phyloP scores from a whole-genome alignment of 1,140 invertebrate genomes.

The Hyphantria cunea region DNA sequence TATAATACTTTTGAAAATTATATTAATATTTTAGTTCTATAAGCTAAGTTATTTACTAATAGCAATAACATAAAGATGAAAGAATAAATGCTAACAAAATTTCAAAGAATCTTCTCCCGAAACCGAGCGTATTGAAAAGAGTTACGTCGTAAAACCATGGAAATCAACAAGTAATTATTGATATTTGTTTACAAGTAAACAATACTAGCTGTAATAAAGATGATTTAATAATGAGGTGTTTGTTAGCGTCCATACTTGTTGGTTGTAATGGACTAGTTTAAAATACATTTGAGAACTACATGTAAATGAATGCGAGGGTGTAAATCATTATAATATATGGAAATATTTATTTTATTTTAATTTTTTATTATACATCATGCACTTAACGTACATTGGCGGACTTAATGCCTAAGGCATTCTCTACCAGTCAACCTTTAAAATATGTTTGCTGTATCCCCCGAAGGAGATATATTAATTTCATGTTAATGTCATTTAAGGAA shows the following conservation, averaged over 20 bases:
- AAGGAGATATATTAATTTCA: neutral
- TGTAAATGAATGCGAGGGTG: neutral
- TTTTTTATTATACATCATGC: too few species aligned
- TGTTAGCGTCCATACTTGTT: neutral
- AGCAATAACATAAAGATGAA: too few species aligned
- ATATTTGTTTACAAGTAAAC: neutral
- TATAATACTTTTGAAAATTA: too few species aligned
- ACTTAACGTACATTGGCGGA: too few species aligned
- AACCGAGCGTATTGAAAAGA: constrained; percentile 1
- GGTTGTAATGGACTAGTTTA: too few species aligned
- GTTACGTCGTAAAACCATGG: neutral
- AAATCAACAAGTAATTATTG: neutral
- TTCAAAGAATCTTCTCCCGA: too few species aligned
- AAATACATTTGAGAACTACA: constrained; percentile 6
- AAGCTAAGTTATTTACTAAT: too few species aligned
- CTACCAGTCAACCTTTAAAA: too few species aligned
- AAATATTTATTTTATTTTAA: too few species aligned
- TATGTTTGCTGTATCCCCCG: neutral
- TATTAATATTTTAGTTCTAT: too few species aligned
- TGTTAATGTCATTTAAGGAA: neutral
- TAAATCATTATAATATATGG: constrained; percentile 19
- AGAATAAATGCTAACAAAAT: too few species aligned
- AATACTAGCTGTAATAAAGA: neutral
- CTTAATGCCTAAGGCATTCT: too few species aligned
- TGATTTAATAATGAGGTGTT: constrained; percentile 12